A percentile compares a stretch with the other conserved stretches of the same genome.
Conservation (phyloP, 1,140 invertebrate species). For the Brachionus angularis region DNA sequence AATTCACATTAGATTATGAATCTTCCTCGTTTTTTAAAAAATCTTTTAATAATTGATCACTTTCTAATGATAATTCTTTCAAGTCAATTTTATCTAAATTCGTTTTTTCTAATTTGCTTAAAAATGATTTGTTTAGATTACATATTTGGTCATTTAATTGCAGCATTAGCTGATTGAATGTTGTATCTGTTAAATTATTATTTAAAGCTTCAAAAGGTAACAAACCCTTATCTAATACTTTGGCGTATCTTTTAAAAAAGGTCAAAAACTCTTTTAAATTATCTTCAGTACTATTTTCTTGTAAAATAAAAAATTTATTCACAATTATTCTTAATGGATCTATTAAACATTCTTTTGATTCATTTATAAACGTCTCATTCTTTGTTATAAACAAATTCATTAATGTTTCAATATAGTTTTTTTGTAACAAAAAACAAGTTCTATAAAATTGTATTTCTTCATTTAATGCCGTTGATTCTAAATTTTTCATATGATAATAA, state of each 20-base stretch:
- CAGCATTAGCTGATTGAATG: neutral
- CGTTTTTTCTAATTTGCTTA: neutral
- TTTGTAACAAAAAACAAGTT: neutral
- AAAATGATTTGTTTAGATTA: neutral
- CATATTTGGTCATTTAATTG: conserved; percentile 7
- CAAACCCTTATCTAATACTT: conserved; percentile 2
- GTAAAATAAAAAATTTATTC: conserved; percentile 22
- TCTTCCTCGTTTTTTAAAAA: too few relatives aligned
- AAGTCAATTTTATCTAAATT: conserved; percentile 14
- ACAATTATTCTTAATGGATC: conserved; percentile 16
- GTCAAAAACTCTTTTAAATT: conserved; percentile 39
- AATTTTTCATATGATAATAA: conserved; percentile 26
- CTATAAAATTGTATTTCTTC: conserved; percentile 21
- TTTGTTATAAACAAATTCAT: neutral
- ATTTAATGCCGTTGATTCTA: neutral
- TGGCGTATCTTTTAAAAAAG: conserved; percentile 22
- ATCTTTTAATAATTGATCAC: neutral
- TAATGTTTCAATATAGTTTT: neutral
- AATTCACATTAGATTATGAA: too few relatives aligned
- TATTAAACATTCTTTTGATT: neutral
- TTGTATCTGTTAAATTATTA: neutral
- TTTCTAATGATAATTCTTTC: conserved; percentile 14
- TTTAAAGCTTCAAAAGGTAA: conserved; percentile 3
- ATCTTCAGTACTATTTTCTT: conserved; percentile 22
- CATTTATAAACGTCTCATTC: conserved; percentile 12